Conservation (phyloP, 1,140 invertebrate genomes). For the Caenorhabditis remanei region DNA sequence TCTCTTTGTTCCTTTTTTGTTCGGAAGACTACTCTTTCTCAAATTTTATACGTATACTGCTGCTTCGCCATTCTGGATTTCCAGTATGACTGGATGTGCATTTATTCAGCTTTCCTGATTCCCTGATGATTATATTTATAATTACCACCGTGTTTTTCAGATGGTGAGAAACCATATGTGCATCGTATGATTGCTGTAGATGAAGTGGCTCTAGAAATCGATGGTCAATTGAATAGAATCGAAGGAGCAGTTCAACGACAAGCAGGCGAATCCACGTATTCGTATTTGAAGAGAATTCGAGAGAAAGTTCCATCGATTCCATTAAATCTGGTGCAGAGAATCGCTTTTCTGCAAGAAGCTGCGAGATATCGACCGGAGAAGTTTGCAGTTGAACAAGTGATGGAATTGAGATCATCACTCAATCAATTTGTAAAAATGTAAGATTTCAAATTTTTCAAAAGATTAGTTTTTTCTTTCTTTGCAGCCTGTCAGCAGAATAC, state of each 20-base stretch:
- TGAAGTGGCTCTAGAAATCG: slow-evolving; percentile 43
- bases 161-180: slow-evolving; percentile 28
- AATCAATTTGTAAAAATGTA: slow-evolving; percentile 58
- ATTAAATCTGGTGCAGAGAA: slow-evolving; percentile 1
- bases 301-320: slow-evolving; percentile 42
- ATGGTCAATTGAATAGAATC: slow-evolving; percentile 44
- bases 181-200: slow-evolving; percentile 57
- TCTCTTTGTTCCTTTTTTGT: no score
- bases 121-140: no score
- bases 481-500: slow-evolving; percentile 30
- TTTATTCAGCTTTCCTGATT: neutral
- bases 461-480: neutral
- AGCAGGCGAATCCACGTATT: slow-evolving; percentile 46
- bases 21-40: no score
- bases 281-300: slow-evolving; percentile 51
- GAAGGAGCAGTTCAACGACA: slow-evolving; percentile 38
- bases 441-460: neutral
- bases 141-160: neutral
- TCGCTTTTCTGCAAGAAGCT: slow-evolving; percentile 52
- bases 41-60: no score
- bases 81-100: no score
- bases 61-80: no score
- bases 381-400: slow-evolving; percentile 48
- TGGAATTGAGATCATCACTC: slow-evolving; percentile 42
- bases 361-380: slow-evolving; percentile 55